Evolutionary conservation across 2,888 invertebrate genomes (phyloP).

Genomic region (Diarsia rubi): DNA sequence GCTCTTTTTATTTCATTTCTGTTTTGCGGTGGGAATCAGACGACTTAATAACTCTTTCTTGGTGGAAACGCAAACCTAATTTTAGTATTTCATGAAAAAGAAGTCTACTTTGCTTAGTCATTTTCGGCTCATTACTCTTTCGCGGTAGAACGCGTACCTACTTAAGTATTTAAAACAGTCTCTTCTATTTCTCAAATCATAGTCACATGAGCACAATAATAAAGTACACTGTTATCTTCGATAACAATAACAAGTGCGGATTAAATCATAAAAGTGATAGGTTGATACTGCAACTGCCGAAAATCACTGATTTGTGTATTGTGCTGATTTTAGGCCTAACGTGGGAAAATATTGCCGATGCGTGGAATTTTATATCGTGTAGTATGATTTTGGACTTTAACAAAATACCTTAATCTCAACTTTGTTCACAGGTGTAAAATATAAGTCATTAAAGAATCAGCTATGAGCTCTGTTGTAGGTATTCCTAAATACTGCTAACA

Average conservation of each 20-base stretch:
- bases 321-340: slow-evolving; percentile 1
- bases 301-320: slow-evolving; percentile 43
- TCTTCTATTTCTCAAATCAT: slow-evolving; percentile 16
- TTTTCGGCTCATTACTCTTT: too few species aligned
- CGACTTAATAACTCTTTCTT: too few species aligned
- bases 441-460: neutral
- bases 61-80: too few species aligned
- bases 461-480: neutral
- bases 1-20: too few species aligned
- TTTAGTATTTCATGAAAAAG: too few species aligned
- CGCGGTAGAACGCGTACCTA: too few species aligned
- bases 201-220: slow-evolving; percentile 4
- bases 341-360: slow-evolving; percentile 36
- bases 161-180: neutral
- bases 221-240: slow-evolving; percentile 19
- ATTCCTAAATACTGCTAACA: neutral
- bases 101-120: too few species aligned
- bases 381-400: neutral
- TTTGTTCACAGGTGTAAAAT: neutral
- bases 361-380: neutral
- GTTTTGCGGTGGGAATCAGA: too few species aligned
- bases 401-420: neutral
- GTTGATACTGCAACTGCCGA: slow-evolving; percentile 73
- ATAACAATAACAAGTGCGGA: slow-evolving; percentile 41
- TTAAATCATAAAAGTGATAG: slow-evolving; percentile 82